Base-by-base conservation (phyloP, 2,113 vertebrate species). In the Pica pica region DNA sequence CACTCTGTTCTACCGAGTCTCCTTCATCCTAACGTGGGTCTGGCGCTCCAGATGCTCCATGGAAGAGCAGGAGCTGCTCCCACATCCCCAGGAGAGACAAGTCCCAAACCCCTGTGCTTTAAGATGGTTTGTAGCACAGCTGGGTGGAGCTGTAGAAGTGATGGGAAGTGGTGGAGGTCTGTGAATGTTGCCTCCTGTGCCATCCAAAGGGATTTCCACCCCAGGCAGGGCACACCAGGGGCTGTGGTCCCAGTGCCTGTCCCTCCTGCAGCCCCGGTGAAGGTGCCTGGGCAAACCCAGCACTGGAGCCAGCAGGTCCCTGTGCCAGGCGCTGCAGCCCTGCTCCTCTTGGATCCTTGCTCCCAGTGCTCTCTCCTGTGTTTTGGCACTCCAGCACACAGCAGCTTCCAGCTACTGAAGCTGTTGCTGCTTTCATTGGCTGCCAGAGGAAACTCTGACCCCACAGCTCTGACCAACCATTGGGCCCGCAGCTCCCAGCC, bases 361-460 rank as follows among this genome's bases (percentile, higher is more conserved):
- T 60, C 59, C 24, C 35, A 3, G 10, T 3, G n/a, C 22, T 71
- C 42, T 74, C 53, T 59, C 33, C 55, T 18, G 27, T 10, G 2
- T 27, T 50, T 3, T 41, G 42, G 73, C 89, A 56, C 75, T 67
- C 56, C 82, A 76, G 93, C 78, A 55, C 39, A 30, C 30, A 69
- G 89, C 93, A 84, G 87, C 52, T 91, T 87, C 92, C 96, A 96
- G 93, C 95, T 95, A 80, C 95, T 56, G 90, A 52, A 84, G 89
- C 83, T 89, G 90, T 17, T 17, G 10, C 35, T 31, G 12, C 93
- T 96, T 97, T 94, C 84, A 94, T 96, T 92, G 71, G 81, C 87
- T 95, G 95, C 95, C 95, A 96, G 96, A 93, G 89, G 63, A 96
- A 97, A 95, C 92, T 89, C 69, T 12, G 73, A 91, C 65, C 92